Percentiles rank a stretch among this genome's conserved stretches.
Conservation (phyloP, 64 coral and sea anemone species). For the Actinia tenebrosa region DNA sequence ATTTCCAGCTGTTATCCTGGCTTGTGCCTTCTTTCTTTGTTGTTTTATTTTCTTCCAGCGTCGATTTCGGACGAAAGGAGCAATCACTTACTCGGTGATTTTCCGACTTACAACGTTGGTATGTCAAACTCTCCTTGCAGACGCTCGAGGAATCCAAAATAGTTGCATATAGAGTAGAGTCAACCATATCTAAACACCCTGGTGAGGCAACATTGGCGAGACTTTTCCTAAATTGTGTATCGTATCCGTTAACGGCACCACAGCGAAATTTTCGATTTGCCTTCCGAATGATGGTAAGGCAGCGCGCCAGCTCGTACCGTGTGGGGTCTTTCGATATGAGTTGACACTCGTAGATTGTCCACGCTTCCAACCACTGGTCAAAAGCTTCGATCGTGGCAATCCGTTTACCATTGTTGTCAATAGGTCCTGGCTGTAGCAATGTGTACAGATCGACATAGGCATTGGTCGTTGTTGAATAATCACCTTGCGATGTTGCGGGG, state of each 20-base stretch:
- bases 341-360: background rate
- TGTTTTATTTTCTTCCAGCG: conserved; percentile 16
- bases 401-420: background rate
- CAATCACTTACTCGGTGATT: conserved; percentile 12
- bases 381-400: conserved; percentile 27
- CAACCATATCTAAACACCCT: background rate
- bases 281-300: conserved; percentile 13
- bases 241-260: conserved; percentile 1
- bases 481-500: background rate
- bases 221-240: background rate
- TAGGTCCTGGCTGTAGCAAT: background rate
- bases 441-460: background rate
- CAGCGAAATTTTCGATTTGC: conserved; percentile 29
- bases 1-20: background rate
- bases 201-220: too few species aligned
- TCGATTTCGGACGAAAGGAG: background rate
- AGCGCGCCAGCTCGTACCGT: conserved; percentile 2
- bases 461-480: background rate
- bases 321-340: background rate
- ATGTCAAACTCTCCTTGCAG: background rate
- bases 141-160: conserved; percentile 16
- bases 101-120: background rate
- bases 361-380: conserved; percentile 34
- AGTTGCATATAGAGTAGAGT: conserved; percentile 7
- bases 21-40: background rate